phyloP scores from a whole-genome alignment of 2,797 vertebrate genomes.

The Sylvilagus floridanus region DNA sequence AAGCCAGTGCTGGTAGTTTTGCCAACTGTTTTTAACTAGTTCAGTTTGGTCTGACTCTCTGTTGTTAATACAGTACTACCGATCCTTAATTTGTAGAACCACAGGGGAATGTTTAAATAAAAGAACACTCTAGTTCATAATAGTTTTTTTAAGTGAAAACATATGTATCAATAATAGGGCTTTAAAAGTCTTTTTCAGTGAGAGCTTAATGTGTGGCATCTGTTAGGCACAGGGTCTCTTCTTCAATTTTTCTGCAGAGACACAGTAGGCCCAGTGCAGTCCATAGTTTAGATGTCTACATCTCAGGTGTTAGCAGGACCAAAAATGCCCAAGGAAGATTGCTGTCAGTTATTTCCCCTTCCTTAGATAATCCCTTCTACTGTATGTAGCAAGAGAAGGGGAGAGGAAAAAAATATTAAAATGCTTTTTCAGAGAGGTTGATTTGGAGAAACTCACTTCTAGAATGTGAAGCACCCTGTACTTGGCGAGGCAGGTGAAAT shows the following conservation, averaged over 20 bases:
- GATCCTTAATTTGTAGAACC: constrained; percentile 78
- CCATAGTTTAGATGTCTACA: not conserved
- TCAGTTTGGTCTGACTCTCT: constrained; percentile 19
- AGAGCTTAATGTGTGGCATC: constrained; percentile 75
- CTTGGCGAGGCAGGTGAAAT: constrained; percentile 32
- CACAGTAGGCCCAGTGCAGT: not conserved
- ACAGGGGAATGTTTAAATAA: constrained; percentile 83
- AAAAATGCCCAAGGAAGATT: not conserved
- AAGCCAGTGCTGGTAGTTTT: constrained; percentile 62
- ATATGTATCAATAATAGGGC: constrained; percentile 82
- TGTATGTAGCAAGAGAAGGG: not conserved
- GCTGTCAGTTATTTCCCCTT: constrained; percentile 25
- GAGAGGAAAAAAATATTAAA: not conserved
- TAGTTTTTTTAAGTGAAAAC: constrained; percentile 83
- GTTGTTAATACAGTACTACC: constrained; percentile 75
- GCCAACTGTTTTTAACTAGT: constrained; percentile 68
- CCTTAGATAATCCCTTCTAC: not conserved
- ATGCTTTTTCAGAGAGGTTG: constrained; percentile 28
- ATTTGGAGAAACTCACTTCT: constrained; percentile 16
- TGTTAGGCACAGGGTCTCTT: constrained; percentile 62
- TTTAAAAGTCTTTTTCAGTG: constrained; percentile 66
- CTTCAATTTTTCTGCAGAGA: constrained; percentile 53
- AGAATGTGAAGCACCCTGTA: not conserved
- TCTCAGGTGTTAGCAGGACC: not conserved
- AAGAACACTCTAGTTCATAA: constrained; percentile 81